Evolutionary conservation across 1,140 invertebrate species (phyloP), one percentile per base, ranked within the genome.

Genomic region (Pectinophora gossypiella): DNA sequence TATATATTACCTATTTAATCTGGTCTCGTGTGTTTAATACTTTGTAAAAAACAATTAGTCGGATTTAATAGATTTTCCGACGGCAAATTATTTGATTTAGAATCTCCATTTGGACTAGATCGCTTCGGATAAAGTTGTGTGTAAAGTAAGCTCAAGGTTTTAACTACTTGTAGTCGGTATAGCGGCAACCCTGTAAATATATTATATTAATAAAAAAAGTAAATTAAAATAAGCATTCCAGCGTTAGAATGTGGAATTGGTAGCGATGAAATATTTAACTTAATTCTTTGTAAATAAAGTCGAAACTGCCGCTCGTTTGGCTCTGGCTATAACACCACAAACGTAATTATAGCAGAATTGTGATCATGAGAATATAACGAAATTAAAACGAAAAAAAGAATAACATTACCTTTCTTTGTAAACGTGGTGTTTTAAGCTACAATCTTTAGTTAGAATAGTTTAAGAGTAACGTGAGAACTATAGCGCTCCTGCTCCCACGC

Each of bases 181-280:
- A n/a, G n/a, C n/a, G n/a, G n/a, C n/a, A n/a, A 32, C 9, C 9
- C 27, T 32, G 27, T 32, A 32, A 2, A 32, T 32, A 32, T 32
- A n/a, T n/a, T n/a, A n/a, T 32, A 32, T 32, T 32, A 32, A 12
- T 23, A 60, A 48, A 47, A 54, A 32, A 32, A 32, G 9, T 32
- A 32, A 32, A n/a, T 3, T 32, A 40, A 52, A 56, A 54, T 63
- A 74, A 80, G 61, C 82, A 85, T 85, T 85, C 82, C 81, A 85
- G 56, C 52, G 57, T 65, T 71, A 54, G 54, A 61, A 62, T 55
- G 47, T 64, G 72, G 67, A 71, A 73, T 77, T 73, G 69, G 55
- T 77, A 67, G 62, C n/a, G 27, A 32, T 32, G 5, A 59, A 18
- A 47, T 45, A 58, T 58, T 43, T 56, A 48, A 53, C 51, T 54